Base-by-base conservation (phyloP, 2,113 vertebrate species). In the Syrrhaptes paradoxus region DNA sequence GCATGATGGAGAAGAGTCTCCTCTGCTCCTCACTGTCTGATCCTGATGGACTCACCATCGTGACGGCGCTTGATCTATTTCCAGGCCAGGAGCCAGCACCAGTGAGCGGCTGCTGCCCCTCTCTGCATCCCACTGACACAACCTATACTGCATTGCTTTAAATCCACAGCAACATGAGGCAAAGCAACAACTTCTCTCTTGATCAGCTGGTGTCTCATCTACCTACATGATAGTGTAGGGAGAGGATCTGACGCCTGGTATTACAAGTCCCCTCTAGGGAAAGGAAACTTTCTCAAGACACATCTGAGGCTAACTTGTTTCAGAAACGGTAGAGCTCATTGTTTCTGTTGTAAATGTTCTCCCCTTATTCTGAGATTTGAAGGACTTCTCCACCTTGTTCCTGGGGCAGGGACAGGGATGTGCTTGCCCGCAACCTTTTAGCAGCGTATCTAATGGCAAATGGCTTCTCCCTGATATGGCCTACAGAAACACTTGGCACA, bases 391-490 rank as follows among this genome's bases (percentile, higher is more conserved):
- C 28, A 31, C 49, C 82, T n/a, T 34, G 16, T 11, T 65, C 5
- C 45, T 21, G 71, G 49, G 16, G 6, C 48, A 38, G 34, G 13
- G 19, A 26, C 41, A 67, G 48, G 31, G 21, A 18, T 68, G 48
- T 63, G 24, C 29, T 70, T 61, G 31, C 13, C 68, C 68, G 7
- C 52, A 36, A 48, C 16, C 48, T 76, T 68, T 41, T 43, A 71
- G 52, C n/a, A 26, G 24, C 5, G 9, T 11, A 22, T 46, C 22
- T 32, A 57, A 24, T 1, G 1, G 24, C 0, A 0, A 67, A 58
- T 32, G 24, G 14, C 17, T 76, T 89, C 29, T 68, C 24, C 20
- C 8, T 5, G 45, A 4, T 11, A 25, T 0, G 4, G 17, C 11
- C n/a, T 34, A 3, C 49, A 13, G 28, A 63, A 0, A n/a, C n/a